Percentiles rank a stretch among this genome's conserved stretches.
Evolutionary conservation across 2,113 vertebrate species (phyloP).

Genomic region (Pogonocichla stellata): DNA sequence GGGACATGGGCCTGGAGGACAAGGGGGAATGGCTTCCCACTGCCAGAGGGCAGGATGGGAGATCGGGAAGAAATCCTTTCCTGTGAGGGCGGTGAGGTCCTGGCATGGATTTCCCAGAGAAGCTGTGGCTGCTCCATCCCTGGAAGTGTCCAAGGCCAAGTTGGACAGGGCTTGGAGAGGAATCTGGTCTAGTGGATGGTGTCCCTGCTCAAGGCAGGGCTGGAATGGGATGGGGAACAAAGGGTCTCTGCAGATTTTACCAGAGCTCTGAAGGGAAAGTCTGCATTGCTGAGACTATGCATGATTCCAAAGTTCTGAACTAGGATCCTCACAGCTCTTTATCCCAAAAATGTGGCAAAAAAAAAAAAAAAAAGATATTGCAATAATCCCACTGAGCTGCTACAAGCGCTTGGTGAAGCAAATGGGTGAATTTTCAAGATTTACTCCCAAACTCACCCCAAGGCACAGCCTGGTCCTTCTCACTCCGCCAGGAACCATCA

Average conservation of each 20-base stretch:
- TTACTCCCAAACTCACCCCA: neutral
- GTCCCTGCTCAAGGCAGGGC: no score
- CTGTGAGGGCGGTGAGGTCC: accelerated
- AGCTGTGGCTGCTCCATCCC: neutral
- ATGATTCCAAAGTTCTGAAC: neutral
- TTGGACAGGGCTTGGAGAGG: neutral
- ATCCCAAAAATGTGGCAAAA: neutral
- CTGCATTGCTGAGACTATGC: accelerated
- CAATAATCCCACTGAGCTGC: neutral
- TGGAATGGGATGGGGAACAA: neutral
- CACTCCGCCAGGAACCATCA: accelerated
- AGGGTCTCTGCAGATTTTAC: neutral
- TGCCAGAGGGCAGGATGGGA: neutral
- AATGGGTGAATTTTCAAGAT: neutral
- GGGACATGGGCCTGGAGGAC: neutral
- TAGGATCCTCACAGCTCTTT: neutral
- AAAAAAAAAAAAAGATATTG: neutral
- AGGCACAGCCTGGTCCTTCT: neutral
- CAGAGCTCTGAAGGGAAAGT: neutral
- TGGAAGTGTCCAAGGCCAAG: neutral
- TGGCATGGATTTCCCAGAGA: neutral
- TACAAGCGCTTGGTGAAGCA: neutral
- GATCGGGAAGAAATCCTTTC: neutral
- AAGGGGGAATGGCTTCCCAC: neutral
- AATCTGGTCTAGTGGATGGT: accelerated